Base-by-base conservation (phyloP, 2,888 invertebrate genomes). In the Cybosia mesomella region DNA sequence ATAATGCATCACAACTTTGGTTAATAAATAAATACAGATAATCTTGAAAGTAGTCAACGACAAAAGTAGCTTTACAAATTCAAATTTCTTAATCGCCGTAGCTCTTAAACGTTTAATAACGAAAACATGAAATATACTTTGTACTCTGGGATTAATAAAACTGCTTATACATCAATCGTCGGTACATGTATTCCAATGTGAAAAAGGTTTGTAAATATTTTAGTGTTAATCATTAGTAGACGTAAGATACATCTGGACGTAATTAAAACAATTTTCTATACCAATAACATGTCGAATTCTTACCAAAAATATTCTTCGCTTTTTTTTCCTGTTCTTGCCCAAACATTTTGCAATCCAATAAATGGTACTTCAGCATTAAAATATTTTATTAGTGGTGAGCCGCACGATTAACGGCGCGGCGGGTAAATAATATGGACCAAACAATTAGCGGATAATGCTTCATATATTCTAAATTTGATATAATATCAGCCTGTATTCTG, bases 341-440 rank as follows among this genome's bases (percentile, higher is more conserved):
- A 28, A 28, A 13, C 24, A 15, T 7, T 5, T 43, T 61, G 28
- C 2, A 21, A 53, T 49, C 7, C 61, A 60, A 55, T 43, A 21
- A 66, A 60, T 8, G 9, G 22, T 49, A 43, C 22, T 70, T 64
- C 60, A 77, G 59, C 69, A 72, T 70, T 70, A 66, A 79, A 58
- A 66, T 58, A 68, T 58, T 58, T 71, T 61, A 79, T 77, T 71
- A 77, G 69, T 24, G 69, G 69, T 18, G 21, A 61, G 49, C 63
- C 70, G 34, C 76, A 68, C 64, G 18, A 74, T 77, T 72, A 74
- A 74, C n/a, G n/a, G n/a, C n/a, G 60, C 70, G n/a, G 34, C 60
- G 68, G 61, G 32, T 68, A n/a, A 68, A 65, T 28, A 28, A 28
- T 70, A 54, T n/a, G 58, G 57, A 55, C 21, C 39, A 60, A 39